Base-by-base conservation (phyloP, 2,797 vertebrate genomes). In the Petrocephalus sullivani region DNA sequence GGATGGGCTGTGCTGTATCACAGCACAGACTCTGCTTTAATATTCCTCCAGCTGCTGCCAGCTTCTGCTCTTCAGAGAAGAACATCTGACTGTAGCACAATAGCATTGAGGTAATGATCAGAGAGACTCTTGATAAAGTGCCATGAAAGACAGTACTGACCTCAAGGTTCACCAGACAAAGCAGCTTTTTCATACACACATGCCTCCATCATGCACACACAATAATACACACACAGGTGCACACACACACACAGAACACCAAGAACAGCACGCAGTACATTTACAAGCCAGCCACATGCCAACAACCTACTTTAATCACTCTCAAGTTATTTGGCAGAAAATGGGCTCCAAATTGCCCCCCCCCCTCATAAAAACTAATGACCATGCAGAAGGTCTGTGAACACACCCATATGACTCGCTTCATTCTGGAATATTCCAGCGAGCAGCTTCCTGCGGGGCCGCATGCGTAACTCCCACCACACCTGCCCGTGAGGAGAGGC, bases 351-450 rank as follows among this genome's bases (percentile, higher is more conserved):
- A 85, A 56, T 49, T 85, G 82, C 51, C 5, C 9, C 5, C 46
- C 41, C 46, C 28, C 46, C 19, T 19, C 46, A 82, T 82, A 82
- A 82, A 82, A 82, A 49, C 67, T 82, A 82, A 51, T 49, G 78
- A 51, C 16, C 78, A 46, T 78, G 16, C 41, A 49, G 78, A 41
- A 82, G 33, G 37, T 41, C 46, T 9, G 78, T 82, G 78, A 49
- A 51, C 78, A 82, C 78, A n/a, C 41, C 71, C 19, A 82, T 4
- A 82, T n/a, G 78, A n/a, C 46, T 41, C 37, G 37, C 37, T 51
- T 82, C 33, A 82, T 82, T 82, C 67, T 82, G 78, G n/a, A 82
- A 82, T 12, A 82, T 49, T 82, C 78, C 37, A n/a, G 78, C 78
- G 19, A 0, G 78, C 7, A 21, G 14, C 78, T 51, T 49, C 19